Evolutionary conservation across 2,113 vertebrate species (phyloP), one percentile per base, ranked within the genome.

Genomic region (Cheilinus undulatus): DNA sequence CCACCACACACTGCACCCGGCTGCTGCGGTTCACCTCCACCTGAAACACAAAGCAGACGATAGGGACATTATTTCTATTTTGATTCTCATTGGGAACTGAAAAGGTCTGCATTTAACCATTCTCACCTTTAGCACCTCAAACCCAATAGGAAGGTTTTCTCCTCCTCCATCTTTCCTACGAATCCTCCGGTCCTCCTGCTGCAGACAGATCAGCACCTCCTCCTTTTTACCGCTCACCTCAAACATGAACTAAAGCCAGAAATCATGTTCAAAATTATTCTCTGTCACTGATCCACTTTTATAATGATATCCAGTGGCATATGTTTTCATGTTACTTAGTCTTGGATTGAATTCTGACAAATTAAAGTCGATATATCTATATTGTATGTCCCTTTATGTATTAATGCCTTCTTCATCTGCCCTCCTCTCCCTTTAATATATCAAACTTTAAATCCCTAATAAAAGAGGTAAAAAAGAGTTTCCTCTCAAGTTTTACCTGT

Each of bases 131-230:
- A 94, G 83, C 23, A 95, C 92, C 70, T 95, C 94, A 51, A 95
- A 95, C 22, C 95, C 95, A 1, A 95, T 95, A 1, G 95, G 92
- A 50, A 95, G 86, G 63, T 95, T 95, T 24, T 94, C 92, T 26
- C 94, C 94, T 38, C 73, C 83, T 52, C 94, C 94, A 5, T 93
- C 89, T 48, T 78, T 94, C 58, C 93, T 88, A 23, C 78, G 73
- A 15, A 91, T 85, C 74, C 94, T 91, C 68, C 87, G 85, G 87
- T 95, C 95, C 66, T 95, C 93, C 79, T 95, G 95, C 83, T 95
- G 94, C 61, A 95, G 88, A 67, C 93, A 95, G 68, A 95, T 91
- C 54, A 95, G 84, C 65, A 94, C 90, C 79, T 93, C 91, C 73
- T 94, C 92, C 63, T 87, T 90, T 51, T 90, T 79, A 36, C 73